These are phyloP conservation scores for Lateolabrax maculatus DNA, from an alignment of 2,797 vertebrate species.

Conservation along the genomic window DNA sequence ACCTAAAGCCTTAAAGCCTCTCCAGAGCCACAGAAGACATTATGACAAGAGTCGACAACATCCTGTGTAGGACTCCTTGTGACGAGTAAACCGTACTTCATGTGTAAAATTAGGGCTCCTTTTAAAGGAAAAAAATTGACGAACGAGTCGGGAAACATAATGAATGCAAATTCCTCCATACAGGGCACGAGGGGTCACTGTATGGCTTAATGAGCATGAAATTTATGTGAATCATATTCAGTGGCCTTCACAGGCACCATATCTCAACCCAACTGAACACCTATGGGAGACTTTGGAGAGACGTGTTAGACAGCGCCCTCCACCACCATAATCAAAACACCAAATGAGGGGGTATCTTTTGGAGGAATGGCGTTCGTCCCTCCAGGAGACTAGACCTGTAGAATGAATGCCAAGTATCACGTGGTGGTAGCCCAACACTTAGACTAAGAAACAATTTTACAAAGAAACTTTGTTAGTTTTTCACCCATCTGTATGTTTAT, in stretches of 20 bases:
- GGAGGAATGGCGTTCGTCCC: neutral
- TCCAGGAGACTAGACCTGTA: conserved; percentile 14
- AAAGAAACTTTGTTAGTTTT: neutral
- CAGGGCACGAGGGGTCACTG: neutral
- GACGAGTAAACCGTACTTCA: neutral
- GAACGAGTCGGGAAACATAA: neutral
- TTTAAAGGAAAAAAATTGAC: neutral
- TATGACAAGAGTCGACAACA: no score
- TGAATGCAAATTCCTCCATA: neutral
- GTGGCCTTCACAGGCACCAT: conserved; percentile 1
- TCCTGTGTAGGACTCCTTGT: neutral
- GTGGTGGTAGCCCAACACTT: neutral
- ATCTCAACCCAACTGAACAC: neutral
- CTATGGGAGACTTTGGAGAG: neutral
- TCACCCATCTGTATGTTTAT: conserved; percentile 1
- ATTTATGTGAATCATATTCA: neutral
- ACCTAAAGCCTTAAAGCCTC: neutral
- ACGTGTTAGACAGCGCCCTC: neutral
- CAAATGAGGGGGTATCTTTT: neutral
- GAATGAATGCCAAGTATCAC: neutral
- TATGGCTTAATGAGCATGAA: conserved; percentile 24
- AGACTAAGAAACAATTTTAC: no score
- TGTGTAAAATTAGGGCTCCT: neutral
- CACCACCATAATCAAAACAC: neutral
- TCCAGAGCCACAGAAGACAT: neutral